A percentile compares a stretch with the other conserved stretches of the same genome.
These are phyloP conservation scores for Arrhopalites spinosus DNA, from an alignment of 2,888 invertebrate genomes.

Conservation along the genomic window DNA sequence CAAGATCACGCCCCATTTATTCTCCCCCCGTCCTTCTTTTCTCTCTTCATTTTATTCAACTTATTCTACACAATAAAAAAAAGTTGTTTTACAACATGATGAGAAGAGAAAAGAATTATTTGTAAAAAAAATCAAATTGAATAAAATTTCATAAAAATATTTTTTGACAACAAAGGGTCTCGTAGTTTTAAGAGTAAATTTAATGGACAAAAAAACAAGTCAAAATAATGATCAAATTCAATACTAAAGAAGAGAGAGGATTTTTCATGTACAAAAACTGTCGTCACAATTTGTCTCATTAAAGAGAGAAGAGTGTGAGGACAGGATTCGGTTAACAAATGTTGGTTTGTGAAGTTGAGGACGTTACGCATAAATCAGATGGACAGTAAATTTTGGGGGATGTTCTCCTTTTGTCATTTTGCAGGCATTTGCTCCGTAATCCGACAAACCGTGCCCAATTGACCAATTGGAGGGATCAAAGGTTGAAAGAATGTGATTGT, in stretches of 20 bases:
- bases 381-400: constrained; percentile 19
- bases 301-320: too few species aligned
- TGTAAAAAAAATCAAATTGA: neutral
- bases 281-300: too few species aligned
- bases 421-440: constrained; percentile 32
- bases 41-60: neutral
- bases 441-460: constrained; percentile 46
- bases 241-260: too few species aligned
- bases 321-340: too few species aligned
- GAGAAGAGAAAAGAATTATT: neutral
- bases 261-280: too few species aligned
- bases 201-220: too few species aligned
- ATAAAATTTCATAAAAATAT: too few species aligned
- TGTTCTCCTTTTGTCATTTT: constrained; percentile 33
- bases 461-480: constrained; percentile 39
- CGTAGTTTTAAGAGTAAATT: too few species aligned
- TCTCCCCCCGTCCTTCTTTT: neutral
- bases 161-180: neutral
- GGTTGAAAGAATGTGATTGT: too few species aligned
- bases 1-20: neutral
- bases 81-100: neutral
- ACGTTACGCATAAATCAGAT: constrained; percentile 33
- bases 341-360: constrained; percentile 28
- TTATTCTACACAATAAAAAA: neutral
- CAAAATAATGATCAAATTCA: too few species aligned